A percentile compares a stretch with the other conserved stretches of the same genome.
These are phyloP conservation scores for Coleophora deauratella DNA, from an alignment of 2,888 invertebrate genomes.

Conservation along the genomic window DNA sequence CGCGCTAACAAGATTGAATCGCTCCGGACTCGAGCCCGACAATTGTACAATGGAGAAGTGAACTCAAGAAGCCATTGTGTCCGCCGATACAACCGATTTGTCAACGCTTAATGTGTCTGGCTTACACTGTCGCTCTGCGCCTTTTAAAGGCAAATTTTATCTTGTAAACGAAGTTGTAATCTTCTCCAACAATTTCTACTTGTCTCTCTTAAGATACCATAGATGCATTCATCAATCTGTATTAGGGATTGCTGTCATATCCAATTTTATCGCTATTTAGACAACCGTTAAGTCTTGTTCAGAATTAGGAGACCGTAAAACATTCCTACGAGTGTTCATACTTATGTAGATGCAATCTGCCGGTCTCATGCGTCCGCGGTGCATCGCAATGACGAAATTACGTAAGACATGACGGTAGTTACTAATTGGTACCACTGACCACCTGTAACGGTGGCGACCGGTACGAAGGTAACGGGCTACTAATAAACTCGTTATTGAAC, in stretches of 20 bases:
- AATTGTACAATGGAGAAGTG: slow-evolving; percentile 20
- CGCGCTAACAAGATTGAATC: slow-evolving; percentile 23
- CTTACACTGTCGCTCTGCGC: neutral
- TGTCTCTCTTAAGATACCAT: neutral
- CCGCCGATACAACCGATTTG: slow-evolving; percentile 17
- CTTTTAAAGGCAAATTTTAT: too few relatives aligned
- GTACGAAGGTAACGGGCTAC: slow-evolving; percentile 48
- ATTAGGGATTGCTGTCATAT: slow-evolving; percentile 26
- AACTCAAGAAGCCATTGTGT: slow-evolving; percentile 20
- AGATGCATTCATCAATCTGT: slow-evolving; percentile 3
- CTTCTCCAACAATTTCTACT: too few relatives aligned
- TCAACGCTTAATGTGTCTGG: slow-evolving; percentile 11
- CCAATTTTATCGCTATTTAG: slow-evolving; percentile 38
- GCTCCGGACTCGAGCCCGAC: slow-evolving; percentile 22
- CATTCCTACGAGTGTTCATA: slow-evolving; percentile 12
- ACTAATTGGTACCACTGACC: slow-evolving; percentile 53
- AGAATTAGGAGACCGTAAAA: slow-evolving; percentile 23
- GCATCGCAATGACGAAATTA: slow-evolving; percentile 45
- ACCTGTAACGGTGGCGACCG: slow-evolving; percentile 37
- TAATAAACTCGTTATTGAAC: slow-evolving; percentile 52
- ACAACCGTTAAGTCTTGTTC: slow-evolving; percentile 41
- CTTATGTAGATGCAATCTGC: slow-evolving; percentile 29
- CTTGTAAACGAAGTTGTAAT: too few relatives aligned
- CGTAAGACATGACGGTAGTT: slow-evolving; percentile 42
- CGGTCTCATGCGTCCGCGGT: slow-evolving; percentile 15